These are phyloP conservation scores for Lasioglossum morio DNA, from an alignment of 2,888 invertebrate genomes.

Conservation along the genomic window DNA sequence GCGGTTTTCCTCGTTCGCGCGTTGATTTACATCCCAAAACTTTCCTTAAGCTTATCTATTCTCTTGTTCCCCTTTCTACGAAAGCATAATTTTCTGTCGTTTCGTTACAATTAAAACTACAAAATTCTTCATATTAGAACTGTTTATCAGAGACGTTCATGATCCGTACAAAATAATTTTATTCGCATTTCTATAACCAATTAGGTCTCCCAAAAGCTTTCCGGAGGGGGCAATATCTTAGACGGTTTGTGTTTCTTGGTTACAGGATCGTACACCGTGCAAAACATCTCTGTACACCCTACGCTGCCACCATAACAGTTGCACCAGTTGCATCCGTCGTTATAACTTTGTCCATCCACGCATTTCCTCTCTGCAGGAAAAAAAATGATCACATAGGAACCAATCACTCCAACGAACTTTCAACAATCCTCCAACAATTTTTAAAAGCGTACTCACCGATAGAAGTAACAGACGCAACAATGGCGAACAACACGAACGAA, in stretches of 20 bases:
- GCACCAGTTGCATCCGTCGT: conserved; percentile 11
- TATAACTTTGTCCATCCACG: background rate
- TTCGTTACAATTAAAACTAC: too few relatives aligned
- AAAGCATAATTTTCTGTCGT: too few relatives aligned
- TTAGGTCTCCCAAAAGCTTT: too few relatives aligned
- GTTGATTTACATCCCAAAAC: background rate
- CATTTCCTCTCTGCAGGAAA: background rate
- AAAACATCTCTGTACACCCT: too few relatives aligned
- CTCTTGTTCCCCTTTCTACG: background rate
- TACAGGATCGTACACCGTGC: too few relatives aligned
- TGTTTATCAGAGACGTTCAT: too few relatives aligned
- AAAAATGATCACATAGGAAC: background rate
- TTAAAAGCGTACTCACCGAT: background rate
- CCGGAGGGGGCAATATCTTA: too few relatives aligned
- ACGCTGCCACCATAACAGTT: rapidly evolving
- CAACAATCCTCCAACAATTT: background rate
- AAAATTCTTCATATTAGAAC: too few relatives aligned
- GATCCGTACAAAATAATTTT: too few relatives aligned
- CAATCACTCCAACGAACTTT: background rate
- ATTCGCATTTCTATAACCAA: too few relatives aligned
- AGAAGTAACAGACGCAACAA: background rate
- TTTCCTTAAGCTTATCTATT: background rate
- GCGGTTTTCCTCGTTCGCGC: background rate
- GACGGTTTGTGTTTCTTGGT: rapidly evolving
- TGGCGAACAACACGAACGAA: background rate